Base-by-base conservation (phyloP, 2,113 vertebrate species). In the Capreolus pygargus region DNA sequence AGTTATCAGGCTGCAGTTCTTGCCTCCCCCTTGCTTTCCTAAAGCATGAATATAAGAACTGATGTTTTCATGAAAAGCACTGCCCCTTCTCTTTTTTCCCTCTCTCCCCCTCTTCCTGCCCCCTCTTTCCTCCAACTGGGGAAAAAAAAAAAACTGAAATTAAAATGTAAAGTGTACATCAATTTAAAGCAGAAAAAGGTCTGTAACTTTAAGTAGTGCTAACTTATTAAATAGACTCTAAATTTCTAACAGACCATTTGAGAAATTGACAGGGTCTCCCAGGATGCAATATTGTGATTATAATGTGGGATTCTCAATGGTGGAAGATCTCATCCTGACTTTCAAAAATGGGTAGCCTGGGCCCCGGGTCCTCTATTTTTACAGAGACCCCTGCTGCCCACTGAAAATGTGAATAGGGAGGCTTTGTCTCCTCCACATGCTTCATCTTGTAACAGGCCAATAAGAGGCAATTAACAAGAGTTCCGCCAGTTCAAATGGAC, bases 1-100 rank as follows among this genome's bases (percentile, higher is more conserved):
- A 98, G 98, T 97, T 97, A 97, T 97, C 97, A 97, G 94, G 60
- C 98, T 97, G 94, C 50, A 85, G 84, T 67, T 83, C 87, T 39
- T 74, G 82, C 95, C 94, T 95, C 78, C 47, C n/a, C 61, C 89
- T 52, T 91, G 61, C 93, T 94, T 94, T 95, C 97, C 97, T 95
- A 96, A 97, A 95, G 91, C 76, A 87, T 94, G 96, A 96, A 96
- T 91, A 89, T 64, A 93, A 97, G 93, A 94, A 94, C 84, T n/a
- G 30, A 87, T 89, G 70, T 97, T 97, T 85, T 91, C 95, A 57
- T 97, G 83, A 97, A 98, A 97, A 97, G 86, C 27, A 78, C 50
- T 58, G 6, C 52, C 52, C 57, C 30, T 23, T 50, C 12, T 12
- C 16, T 14, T 27, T 74, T 36, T 52, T 15, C 54, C 47, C 16